Percentiles rank a stretch among this genome's conserved stretches.
Evolutionary conservation across 2,113 vertebrate species (phyloP).

Genomic region (Protobothrops mucrosquamatus): DNA sequence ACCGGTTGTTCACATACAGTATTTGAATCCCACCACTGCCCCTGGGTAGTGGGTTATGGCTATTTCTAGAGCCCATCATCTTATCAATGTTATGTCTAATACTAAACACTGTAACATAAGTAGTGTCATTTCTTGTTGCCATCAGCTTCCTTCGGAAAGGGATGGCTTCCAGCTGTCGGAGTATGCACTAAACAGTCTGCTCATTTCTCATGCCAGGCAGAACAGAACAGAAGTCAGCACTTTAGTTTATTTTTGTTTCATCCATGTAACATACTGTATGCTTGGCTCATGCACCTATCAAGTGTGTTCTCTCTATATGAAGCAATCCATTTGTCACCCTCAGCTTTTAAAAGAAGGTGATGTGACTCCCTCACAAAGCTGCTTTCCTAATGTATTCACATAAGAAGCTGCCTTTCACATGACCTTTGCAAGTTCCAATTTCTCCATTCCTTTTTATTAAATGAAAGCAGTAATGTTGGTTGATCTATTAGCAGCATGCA

Average conservation of each 20-base stretch:
- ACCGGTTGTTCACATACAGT: too few relatives aligned
- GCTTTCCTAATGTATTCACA: not conserved
- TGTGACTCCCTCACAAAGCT: not conserved
- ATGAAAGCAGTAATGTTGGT: not conserved
- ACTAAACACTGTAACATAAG: slow-evolving; percentile 25
- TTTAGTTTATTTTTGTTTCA: not conserved
- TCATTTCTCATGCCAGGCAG: slow-evolving; percentile 12
- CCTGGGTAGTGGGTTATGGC: not conserved
- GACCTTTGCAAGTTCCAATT: not conserved
- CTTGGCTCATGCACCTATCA: not conserved
- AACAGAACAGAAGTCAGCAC: slow-evolving; percentile 17
- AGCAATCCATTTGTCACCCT: not conserved
- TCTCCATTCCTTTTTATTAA: not conserved
- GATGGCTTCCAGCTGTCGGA: slow-evolving; percentile 9
- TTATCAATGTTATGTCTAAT: not conserved
- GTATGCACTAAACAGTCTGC: slow-evolving; percentile 11
- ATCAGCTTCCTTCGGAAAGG: slow-evolving; percentile 20
- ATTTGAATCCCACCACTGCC: too few relatives aligned
- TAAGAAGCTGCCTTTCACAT: not conserved
- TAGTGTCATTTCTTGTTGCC: slow-evolving; percentile 23
- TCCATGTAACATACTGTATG: not conserved
- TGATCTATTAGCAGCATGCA: not conserved
- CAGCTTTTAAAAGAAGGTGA: not conserved
- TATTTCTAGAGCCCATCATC: slow-evolving; percentile 8
- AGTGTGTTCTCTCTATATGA: not conserved